Conservation (phyloP, 1,140 invertebrate species). For the Rhynchophorus ferrugineus region DNA sequence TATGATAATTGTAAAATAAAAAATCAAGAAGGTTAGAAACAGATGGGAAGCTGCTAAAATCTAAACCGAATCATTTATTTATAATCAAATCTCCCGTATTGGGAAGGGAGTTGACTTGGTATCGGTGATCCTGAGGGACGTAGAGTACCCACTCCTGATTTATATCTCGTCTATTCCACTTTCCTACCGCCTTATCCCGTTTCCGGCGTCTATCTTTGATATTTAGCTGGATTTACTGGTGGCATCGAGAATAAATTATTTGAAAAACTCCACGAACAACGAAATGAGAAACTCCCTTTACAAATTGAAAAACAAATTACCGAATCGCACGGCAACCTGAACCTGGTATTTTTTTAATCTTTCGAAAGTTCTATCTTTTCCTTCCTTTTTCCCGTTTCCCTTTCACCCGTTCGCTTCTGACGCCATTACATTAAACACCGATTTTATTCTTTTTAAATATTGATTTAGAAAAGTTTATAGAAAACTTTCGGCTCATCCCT, state of each 20-base stretch:
- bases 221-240: slow-evolving; percentile 38
- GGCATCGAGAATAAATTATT: slow-evolving; percentile 35
- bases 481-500: background rate
- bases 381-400: too few species aligned
- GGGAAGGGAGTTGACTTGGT: slow-evolving; percentile 18
- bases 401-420: too few species aligned
- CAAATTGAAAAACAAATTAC: slow-evolving; percentile 10
- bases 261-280: slow-evolving; percentile 18
- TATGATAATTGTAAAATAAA: background rate
- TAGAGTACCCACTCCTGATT: slow-evolving; percentile 39
- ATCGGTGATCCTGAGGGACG: slow-evolving; percentile 32
- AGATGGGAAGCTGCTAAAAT: background rate
- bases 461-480: background rate
- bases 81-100: slow-evolving; percentile 13
- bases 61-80: slow-evolving; percentile 5
- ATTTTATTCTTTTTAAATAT: background rate
- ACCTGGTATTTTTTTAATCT: background rate
- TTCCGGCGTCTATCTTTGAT: slow-evolving; percentile 36
- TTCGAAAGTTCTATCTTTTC: background rate
- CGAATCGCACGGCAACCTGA: background rate
- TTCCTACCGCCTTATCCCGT: slow-evolving; percentile 36
- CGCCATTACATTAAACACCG: too few species aligned
- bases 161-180: slow-evolving; percentile 39
- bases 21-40: background rate
- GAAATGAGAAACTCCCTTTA: background rate